These are phyloP conservation scores for Coptodon bakossiorum DNA, from an alignment of 2,113 vertebrate genomes.

Conservation along the genomic window DNA sequence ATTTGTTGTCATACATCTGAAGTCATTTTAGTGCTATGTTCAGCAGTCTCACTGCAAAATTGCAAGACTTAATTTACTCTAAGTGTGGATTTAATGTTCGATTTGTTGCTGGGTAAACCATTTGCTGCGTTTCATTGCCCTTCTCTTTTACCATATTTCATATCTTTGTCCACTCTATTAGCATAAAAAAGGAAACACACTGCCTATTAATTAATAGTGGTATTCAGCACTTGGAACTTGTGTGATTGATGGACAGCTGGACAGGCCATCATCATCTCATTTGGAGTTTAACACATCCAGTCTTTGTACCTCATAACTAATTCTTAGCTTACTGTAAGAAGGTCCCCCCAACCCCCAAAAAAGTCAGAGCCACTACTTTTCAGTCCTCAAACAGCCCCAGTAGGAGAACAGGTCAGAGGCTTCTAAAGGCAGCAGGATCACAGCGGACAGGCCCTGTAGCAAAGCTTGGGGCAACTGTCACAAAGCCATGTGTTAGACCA, in stretches of 20 bases:
- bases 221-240: not conserved
- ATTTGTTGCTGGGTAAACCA: not conserved
- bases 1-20: not conserved
- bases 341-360: not conserved
- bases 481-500: not conserved
- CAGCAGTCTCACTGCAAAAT: not conserved
- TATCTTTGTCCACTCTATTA: not conserved
- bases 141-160: not conserved
- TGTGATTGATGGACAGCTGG: slow-evolving; percentile 12
- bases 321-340: slow-evolving; percentile 2
- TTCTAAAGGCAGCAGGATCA: not conserved
- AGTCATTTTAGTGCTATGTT: not conserved
- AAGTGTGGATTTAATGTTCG: not conserved
- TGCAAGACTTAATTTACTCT: not conserved
- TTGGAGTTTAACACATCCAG: slow-evolving; percentile 10
- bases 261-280: slow-evolving; percentile 18
- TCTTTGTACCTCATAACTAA: not conserved
- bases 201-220: not conserved
- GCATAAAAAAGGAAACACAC: not conserved
- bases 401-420: slow-evolving; percentile 18
- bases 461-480: slow-evolving; percentile 1
- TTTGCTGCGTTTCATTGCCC: not conserved
- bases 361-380: not conserved
- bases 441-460: slow-evolving; percentile 16
- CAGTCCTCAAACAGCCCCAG: not conserved